Evolutionary conservation across 2,797 vertebrate species (phyloP).

Genomic region (Diglossa cyanea): DNA sequence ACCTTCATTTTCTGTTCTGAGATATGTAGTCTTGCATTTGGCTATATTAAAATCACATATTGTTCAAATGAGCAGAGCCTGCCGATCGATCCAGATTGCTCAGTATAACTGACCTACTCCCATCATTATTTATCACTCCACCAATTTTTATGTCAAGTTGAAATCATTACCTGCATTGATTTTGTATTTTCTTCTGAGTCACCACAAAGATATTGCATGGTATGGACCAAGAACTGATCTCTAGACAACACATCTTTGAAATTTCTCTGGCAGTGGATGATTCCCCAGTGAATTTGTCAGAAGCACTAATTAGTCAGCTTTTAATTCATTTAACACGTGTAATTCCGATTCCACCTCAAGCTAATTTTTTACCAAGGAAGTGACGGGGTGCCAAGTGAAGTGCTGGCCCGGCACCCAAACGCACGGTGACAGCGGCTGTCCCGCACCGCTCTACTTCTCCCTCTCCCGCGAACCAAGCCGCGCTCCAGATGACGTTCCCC

Average conservation of each 20-base stretch:
- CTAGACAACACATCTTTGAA: not conserved
- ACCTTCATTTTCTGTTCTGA: slow-evolving; percentile 33
- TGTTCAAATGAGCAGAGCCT: slow-evolving; percentile 59
- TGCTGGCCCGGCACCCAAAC: fast-evolving
- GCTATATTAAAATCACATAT: slow-evolving; percentile 66
- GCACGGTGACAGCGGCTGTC: fast-evolving
- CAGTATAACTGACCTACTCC: slow-evolving; percentile 45
- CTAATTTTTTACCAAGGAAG: not conserved
- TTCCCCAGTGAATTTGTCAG: not conserved
- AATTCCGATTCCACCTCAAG: not conserved
- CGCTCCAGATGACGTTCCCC: fast-evolving
- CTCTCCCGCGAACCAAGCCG: not conserved
- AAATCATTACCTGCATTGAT: slow-evolving; percentile 32
- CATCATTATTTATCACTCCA: slow-evolving; percentile 53
- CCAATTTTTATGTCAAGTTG: slow-evolving; percentile 37
- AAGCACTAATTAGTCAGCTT: not conserved
- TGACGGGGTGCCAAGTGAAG: not conserved
- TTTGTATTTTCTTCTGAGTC: not conserved
- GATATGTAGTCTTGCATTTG: slow-evolving; percentile 50
- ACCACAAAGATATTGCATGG: not conserved
- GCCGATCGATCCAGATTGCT: slow-evolving; percentile 63
- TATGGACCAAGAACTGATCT: not conserved
- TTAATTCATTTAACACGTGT: not conserved
- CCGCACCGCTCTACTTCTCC: fast-evolving
- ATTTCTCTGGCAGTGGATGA: not conserved